A percentile compares a stretch with the other conserved stretches of the same genome.
Evolutionary conservation across 2,113 vertebrate species (phyloP).

Genomic region (Regulus satrapa): DNA sequence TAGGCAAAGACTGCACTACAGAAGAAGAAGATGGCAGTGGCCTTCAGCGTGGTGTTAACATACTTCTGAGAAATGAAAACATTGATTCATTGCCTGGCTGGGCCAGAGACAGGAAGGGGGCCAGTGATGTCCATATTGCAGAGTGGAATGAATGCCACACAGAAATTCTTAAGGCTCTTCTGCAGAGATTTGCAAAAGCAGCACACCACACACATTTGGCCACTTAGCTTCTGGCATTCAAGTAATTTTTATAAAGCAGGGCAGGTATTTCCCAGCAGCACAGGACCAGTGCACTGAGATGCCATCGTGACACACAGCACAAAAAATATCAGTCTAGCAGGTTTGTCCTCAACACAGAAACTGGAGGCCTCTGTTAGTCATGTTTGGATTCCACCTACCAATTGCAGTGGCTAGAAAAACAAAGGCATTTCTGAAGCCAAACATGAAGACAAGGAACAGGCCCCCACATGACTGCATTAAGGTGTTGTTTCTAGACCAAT

Average conservation of each 20-base stretch:
- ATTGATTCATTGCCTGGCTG: neutral
- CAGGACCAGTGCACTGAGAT: neutral
- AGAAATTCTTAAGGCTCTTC: constrained; percentile 13
- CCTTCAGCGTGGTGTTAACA: neutral
- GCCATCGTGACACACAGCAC: accelerated
- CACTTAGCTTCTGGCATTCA: neutral
- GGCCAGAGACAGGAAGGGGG: neutral
- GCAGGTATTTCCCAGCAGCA: neutral
- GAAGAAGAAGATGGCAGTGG: neutral
- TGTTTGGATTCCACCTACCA: neutral
- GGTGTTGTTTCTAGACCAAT: neutral
- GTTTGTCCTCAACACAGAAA: neutral
- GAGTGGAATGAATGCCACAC: neutral
- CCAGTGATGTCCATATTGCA: neutral
- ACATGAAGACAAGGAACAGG: neutral
- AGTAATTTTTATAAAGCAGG: neutral
- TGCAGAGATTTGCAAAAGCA: neutral
- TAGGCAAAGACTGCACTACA: neutral
- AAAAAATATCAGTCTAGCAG: neutral
- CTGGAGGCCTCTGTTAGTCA: neutral
- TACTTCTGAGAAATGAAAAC: constrained; percentile 15
- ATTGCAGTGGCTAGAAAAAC: neutral
- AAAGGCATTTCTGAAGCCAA: neutral
- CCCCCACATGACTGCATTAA: neutral
- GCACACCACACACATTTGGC: neutral